Evolutionary conservation across 2,797 vertebrate species (phyloP).

Genomic region (Emys orbicularis): DNA sequence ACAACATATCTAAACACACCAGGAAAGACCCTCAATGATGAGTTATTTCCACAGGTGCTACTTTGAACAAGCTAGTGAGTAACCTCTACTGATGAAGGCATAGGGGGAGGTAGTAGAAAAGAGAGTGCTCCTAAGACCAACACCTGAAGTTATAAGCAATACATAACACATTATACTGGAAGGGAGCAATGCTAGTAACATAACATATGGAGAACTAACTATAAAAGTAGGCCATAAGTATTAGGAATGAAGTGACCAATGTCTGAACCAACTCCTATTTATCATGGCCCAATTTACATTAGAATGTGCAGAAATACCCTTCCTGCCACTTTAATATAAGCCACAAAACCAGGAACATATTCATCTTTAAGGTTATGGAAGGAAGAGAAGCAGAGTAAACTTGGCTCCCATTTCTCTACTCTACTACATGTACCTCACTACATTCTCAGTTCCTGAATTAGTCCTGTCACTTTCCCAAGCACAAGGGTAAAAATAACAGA

Average conservation of each 20-base stretch:
- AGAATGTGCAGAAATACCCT: background rate
- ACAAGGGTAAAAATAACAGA: background rate
- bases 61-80: fast-evolving
- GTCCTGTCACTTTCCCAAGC: fast-evolving
- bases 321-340: background rate
- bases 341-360: background rate
- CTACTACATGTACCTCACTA: background rate
- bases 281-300: background rate
- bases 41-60: background rate
- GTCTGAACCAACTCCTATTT: too few relatives aligned
- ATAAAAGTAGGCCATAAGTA: background rate
- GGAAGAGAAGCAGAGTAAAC: background rate
- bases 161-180: background rate
- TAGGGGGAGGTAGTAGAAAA: background rate
- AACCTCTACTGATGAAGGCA: fast-evolving
- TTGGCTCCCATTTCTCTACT: background rate
- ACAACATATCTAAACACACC: too few relatives aligned
- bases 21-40: background rate
- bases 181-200: background rate
- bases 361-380: background rate
- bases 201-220: background rate
- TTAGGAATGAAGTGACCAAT: background rate
- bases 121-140: background rate
- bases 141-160: fast-evolving
- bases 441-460: background rate